Evolutionary conservation across 2,888 invertebrate species (phyloP).

Genomic region (Hofmannophila pseudospretella): DNA sequence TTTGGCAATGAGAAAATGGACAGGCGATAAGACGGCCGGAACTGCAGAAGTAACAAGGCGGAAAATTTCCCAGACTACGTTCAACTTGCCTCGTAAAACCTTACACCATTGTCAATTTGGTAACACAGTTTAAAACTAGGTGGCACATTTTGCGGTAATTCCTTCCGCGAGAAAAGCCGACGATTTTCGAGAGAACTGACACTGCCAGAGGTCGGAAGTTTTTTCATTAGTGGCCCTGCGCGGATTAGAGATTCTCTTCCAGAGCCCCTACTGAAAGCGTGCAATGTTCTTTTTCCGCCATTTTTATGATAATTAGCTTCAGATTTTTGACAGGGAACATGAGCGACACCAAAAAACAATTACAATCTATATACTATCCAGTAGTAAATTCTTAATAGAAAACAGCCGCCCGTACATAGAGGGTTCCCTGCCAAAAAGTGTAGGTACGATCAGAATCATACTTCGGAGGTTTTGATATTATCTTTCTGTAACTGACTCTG

Average conservation of each 20-base stretch:
- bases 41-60: not conserved
- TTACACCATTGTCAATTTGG: constrained; percentile 7
- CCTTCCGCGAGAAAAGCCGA: constrained; percentile 16
- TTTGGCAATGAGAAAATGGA: too few species aligned
- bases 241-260: constrained; percentile 26
- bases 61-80: not conserved
- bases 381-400: too few species aligned
- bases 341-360: too few species aligned
- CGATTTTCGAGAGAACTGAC: constrained; percentile 26
- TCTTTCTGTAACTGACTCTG: too few species aligned
- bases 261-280: constrained; percentile 3
- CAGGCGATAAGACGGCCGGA: not conserved
- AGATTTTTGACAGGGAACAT: too few species aligned
- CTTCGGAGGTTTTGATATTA: too few species aligned
- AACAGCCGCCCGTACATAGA: too few species aligned
- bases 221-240: constrained; percentile 32
- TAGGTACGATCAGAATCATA: too few species aligned
- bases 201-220: constrained; percentile 29
- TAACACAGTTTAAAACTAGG: constrained; percentile 8
- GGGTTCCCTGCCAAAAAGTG: too few species aligned
- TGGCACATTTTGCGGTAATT: constrained; percentile 10
- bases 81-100: constrained; percentile 2
- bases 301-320: too few species aligned
- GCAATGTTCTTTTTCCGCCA: not conserved
- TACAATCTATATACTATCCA: too few species aligned